Evolutionary conservation across 1,140 invertebrate genomes (phyloP), one percentile per base, ranked within the genome.

Genomic region (Papilio polytes): DNA sequence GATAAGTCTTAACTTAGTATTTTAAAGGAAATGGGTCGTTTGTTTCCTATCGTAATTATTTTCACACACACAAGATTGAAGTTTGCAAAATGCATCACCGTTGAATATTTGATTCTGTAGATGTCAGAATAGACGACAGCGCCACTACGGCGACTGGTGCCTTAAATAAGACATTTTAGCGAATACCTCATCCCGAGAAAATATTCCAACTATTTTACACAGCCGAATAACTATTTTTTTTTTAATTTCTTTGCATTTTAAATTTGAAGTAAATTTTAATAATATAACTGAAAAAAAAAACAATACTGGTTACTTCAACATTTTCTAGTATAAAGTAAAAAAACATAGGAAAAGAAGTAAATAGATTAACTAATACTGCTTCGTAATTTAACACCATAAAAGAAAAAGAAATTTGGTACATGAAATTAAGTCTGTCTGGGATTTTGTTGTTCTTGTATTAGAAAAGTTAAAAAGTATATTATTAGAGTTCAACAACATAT

Each of bases 41-140:
- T 10, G 13, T 26, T 1, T 9, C 22, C 6, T 53, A 84, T 41
- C 20, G 83, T 82, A 80, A 78, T 86, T 87, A 88, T 86, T 87
- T 82, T 90, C 81, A 87, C 82, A 84, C 80, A 77, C 79, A 80
- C 80, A 78, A 80, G 85, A 92, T 89, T 90, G 86, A 88, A 88
- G 87, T 83, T 88, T 89, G 85, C 89, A 92, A 92, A 89, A 91
- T 91, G 88, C 88, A 92, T 84, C 80, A 82, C 20, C 82, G 80
- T 86, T 86, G 88, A 88, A 90, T 92, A 87, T 87, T 63, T 84
- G 83, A 90, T 88, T 87, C 76, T 82, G 84, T 82, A 83, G 77
- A 73, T 79, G 83, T 81, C 70, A 83, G 81, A 78, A 76, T 85
- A 85, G 87, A 89, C 87, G 85, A 84, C 83, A 80, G 56, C 73